phyloP scores from a whole-genome alignment of 2,113 vertebrate genomes.

The Psettodes erumei region DNA sequence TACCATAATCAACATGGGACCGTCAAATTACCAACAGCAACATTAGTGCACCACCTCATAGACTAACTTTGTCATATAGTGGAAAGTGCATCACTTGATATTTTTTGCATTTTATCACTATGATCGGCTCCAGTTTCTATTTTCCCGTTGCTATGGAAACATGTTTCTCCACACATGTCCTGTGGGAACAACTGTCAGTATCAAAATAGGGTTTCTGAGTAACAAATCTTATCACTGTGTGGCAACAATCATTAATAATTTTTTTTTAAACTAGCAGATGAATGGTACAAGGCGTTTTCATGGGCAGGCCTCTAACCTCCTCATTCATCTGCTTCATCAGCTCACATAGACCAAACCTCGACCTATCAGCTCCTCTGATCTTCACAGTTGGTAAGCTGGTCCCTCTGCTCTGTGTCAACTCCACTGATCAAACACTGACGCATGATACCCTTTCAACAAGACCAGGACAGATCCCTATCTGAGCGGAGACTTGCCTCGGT shows the following conservation, averaged over 20 bases:
- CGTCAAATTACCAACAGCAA: neutral
- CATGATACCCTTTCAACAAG: neutral
- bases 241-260: neutral
- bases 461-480: neutral
- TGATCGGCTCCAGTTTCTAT: neutral
- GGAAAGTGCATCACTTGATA: neutral
- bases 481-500: neutral
- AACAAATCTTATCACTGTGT: neutral
- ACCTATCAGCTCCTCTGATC: neutral
- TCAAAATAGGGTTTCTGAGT: neutral
- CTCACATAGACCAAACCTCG: neutral
- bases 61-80: neutral
- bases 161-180: neutral
- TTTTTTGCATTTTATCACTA: neutral
- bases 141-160: conserved; percentile 21
- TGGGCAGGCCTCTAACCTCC: neutral
- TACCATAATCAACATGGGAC: neutral
- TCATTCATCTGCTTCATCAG: neutral
- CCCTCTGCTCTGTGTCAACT: neutral
- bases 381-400: neutral
- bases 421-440: conserved; percentile 23
- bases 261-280: neutral
- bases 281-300: neutral
- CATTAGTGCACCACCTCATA: neutral
- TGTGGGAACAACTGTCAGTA: neutral